These are phyloP conservation scores for Ophion obscuratus DNA, from an alignment of 2,888 invertebrate species.

Conservation along the genomic window DNA sequence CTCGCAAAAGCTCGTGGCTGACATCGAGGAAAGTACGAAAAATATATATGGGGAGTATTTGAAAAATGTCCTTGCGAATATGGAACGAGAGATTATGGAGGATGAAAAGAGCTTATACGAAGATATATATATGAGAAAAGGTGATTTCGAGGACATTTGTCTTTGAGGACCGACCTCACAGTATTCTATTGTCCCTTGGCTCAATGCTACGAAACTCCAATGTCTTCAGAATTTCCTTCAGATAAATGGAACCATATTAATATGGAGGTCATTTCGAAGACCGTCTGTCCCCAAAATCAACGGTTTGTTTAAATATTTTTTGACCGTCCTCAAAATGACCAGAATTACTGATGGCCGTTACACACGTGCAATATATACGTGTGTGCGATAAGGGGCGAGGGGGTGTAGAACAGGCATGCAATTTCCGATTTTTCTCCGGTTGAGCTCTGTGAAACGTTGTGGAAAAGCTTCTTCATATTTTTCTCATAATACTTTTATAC, in stretches of 20 bases:
- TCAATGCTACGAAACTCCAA: background rate
- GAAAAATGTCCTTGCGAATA: constrained; percentile 23
- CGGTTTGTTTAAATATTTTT: background rate
- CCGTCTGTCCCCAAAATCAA: background rate
- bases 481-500: constrained; percentile 33
- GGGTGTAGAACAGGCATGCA: constrained; percentile 21
- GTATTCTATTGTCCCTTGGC: background rate
- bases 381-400: background rate
- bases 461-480: constrained; percentile 34
- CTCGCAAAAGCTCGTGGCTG: background rate
- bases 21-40: constrained; percentile 7
- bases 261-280: background rate
- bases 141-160: background rate
- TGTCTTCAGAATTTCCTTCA: background rate
- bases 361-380: background rate
- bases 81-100: constrained; percentile 11
- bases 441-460: constrained; percentile 22
- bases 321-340: background rate
- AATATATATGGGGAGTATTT: constrained; percentile 17
- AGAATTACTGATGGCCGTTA: background rate
- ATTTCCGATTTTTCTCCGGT: constrained; percentile 51
- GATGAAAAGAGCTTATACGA: constrained; percentile 14
- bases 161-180: background rate
- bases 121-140: background rate
- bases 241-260: background rate